Evolutionary conservation across 1,140 invertebrate genomes (phyloP), one percentile per base, ranked within the genome.

Genomic region (Ips typographus): DNA sequence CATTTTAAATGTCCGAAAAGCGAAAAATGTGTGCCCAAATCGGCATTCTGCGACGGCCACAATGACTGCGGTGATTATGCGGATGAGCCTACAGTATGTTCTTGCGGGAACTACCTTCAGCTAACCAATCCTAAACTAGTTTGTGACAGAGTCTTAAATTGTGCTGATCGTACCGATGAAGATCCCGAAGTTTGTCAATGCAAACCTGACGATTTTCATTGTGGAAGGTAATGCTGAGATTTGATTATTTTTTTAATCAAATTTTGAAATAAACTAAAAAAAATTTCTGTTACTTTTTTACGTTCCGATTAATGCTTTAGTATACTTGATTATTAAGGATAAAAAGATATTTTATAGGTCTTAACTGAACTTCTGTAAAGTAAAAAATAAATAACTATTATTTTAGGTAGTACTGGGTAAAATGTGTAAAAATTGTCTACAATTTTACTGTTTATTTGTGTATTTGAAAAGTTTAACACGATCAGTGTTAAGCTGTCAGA

Each of bases 141-240:
- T 40, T 95, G 94, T 77, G 91, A 95, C 79, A 90, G 91, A 4
- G 82, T 88, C 3, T 81, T 89, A 39, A 88, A 95, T 77, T 96
- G 94, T 76, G 82, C 83, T 52, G 93, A 95, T 77, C 89, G 90
- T 74, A 87, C 84, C 40, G 94, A 95, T 77, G 94, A 95, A 79
- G 84, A 86, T 66, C 85, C 85, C 0, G 77, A 81, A 42, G 79
- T 83, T 3, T 93, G 91, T 73, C 80, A 82, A 22, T 91, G 90
- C 77, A 85, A 81, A 8, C 77, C 78, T 1, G 72, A 77, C 4
- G 82, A 79, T 47, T 86, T 84, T 53, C 80, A 78, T 58, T 89
- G 87, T 75, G 72, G 60, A 38, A 81, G 72, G 85, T 86, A 73
- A 79, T 59, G 38, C 4, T n/a, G 37, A 42, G 2, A 40, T 56